Evolutionary conservation across 2,113 vertebrate species (phyloP).

Genomic region (Hymenochirus boettgeri): DNA sequence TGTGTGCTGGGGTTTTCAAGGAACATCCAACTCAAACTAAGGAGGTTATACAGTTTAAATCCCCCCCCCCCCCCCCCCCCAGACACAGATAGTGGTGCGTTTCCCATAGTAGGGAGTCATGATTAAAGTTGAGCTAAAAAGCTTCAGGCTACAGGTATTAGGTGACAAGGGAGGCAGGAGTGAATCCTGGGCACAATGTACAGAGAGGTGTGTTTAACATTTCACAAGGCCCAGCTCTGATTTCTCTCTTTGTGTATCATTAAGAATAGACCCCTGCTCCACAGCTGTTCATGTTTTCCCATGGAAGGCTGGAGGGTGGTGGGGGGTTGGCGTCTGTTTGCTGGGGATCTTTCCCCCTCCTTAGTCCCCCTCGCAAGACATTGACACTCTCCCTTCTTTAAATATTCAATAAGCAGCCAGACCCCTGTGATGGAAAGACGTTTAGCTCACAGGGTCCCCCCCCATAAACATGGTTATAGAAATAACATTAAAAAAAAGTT

Average conservation of each 20-base stretch:
- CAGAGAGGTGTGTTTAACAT: constrained; percentile 66
- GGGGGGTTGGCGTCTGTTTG: constrained; percentile 5
- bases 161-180: constrained; percentile 38
- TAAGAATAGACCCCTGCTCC: constrained; percentile 53
- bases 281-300: constrained; percentile 81
- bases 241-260: constrained; percentile 67
- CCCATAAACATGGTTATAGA: too few species aligned
- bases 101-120: constrained; percentile 1
- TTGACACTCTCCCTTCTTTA: constrained; percentile 25
- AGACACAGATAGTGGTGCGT: constrained; percentile 17
- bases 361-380: constrained; percentile 25
- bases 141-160: constrained; percentile 46
- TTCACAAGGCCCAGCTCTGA: constrained; percentile 77
- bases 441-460: too few species aligned
- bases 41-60: too few species aligned
- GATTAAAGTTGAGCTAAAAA: not conserved
- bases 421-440: too few species aligned
- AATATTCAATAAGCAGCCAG: constrained; percentile 31
- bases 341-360: not conserved
- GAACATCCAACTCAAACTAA: too few species aligned
- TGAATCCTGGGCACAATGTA: constrained; percentile 60
- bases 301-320: constrained; percentile 46
- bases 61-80: too few species aligned
- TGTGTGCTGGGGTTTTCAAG: too few species aligned
- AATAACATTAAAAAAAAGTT: too few species aligned